A percentile compares a stretch with the other conserved stretches of the same genome.
phyloP scores from a whole-genome alignment of 2,888 invertebrate species.

The Hydropsyche betteni region DNA sequence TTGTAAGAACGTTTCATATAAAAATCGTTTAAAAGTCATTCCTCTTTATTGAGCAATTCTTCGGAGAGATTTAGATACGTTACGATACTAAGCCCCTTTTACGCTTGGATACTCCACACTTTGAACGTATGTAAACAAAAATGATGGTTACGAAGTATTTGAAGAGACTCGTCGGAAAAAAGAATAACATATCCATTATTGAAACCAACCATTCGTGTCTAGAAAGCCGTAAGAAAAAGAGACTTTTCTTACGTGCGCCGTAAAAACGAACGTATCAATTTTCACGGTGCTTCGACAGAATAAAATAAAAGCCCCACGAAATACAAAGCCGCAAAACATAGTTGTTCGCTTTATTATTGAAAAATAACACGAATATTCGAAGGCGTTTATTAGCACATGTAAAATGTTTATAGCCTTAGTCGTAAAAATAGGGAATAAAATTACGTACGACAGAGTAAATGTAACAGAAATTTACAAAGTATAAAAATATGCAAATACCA shows the following conservation, averaged over 20 bases:
- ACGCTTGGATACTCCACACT: background rate
- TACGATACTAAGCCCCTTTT: background rate
- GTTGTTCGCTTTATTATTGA: too few relatives aligned
- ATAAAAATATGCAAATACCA: too few relatives aligned
- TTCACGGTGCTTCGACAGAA: background rate
- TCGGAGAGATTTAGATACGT: too few relatives aligned
- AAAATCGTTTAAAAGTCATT: too few relatives aligned
- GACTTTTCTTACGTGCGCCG: background rate
- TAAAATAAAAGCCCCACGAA: background rate
- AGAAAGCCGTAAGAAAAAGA: background rate
- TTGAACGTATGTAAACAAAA: background rate
- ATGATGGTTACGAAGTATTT: slow-evolving; percentile 6
- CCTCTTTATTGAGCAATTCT: too few relatives aligned
- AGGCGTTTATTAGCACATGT: too few relatives aligned
- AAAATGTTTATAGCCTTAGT: too few relatives aligned
- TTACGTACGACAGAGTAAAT: too few relatives aligned
- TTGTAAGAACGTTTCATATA: too few relatives aligned
- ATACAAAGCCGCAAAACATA: background rate
- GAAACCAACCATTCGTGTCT: background rate
- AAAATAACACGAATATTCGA: too few relatives aligned
- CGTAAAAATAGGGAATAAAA: too few relatives aligned
- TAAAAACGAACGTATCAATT: slow-evolving; percentile 25
- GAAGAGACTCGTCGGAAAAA: background rate
- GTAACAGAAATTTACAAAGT: too few relatives aligned
- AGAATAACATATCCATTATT: background rate